Evolutionary conservation across 30 jellyfish, hydroid and myxozoan species (phyloP).

Genomic region (Chironex yamaguchii): DNA sequence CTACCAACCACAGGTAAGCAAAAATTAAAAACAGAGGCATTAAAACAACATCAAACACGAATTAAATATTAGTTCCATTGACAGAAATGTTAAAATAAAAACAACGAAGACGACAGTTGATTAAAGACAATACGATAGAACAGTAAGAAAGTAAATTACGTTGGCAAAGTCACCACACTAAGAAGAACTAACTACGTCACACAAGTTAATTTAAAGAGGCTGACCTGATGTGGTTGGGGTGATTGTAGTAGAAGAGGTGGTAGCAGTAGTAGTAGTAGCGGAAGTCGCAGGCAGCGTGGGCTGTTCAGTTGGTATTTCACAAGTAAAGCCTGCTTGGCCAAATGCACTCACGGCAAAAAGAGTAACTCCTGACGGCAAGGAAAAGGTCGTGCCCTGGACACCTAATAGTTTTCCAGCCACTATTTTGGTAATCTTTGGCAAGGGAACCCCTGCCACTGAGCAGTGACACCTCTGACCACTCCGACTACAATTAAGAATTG

Average conservation of each 20-base stretch:
- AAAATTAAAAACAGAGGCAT: too few relatives aligned
- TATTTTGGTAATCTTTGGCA: background rate
- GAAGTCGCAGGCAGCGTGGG: background rate
- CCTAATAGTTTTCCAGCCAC: background rate
- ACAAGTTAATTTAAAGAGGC: background rate
- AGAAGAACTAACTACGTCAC: too few relatives aligned
- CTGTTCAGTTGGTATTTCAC: constrained; percentile 31
- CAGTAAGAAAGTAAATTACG: too few relatives aligned
- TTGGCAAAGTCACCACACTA: too few relatives aligned
- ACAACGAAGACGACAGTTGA: too few relatives aligned
- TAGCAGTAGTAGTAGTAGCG: background rate
- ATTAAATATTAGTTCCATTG: too few relatives aligned
- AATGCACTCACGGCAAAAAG: constrained; percentile 73
- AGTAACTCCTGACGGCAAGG: constrained; percentile 53
- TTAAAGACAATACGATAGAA: too few relatives aligned
- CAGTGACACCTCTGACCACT: background rate
- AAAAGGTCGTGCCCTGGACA: background rate
- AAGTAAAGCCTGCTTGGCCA: constrained; percentile 76
- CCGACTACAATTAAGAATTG: background rate
- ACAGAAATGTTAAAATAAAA: too few relatives aligned
- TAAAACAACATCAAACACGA: too few relatives aligned
- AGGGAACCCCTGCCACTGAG: background rate
- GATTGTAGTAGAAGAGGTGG: background rate
- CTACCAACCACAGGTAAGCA: too few relatives aligned
- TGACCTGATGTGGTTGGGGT: constrained; percentile 1